Base-by-base conservation (phyloP, 2,113 vertebrate genomes). In the Sardina pilchardus region DNA sequence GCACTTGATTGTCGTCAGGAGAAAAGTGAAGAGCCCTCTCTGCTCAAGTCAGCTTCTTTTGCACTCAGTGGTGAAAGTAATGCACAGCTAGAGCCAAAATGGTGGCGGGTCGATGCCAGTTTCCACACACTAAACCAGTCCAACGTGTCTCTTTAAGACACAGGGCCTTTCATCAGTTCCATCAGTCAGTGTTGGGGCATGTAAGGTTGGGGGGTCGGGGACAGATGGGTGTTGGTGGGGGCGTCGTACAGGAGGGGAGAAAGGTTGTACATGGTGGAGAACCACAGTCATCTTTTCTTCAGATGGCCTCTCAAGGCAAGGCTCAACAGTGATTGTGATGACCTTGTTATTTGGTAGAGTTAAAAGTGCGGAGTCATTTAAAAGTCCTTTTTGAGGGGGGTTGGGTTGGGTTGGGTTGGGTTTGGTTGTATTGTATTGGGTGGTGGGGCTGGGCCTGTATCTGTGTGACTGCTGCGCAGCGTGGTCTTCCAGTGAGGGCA, bases 1-100 rank as follows among this genome's bases (percentile, higher is more conserved):
- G 86, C 84, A 85, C 81, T 50, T 67, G 89, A 88, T 88, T 88
- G 53, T 89, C 87, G 81, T 59, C 44, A 71, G 85, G 71, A 81
- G 82, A 71, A 71, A 71, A 71, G 63, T 26, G 8, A 30, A 71
- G n/a, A 71, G 63, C 63, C 63, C 63, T 71, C 63, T 71, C 63
- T 71, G 63, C 63, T 71, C 63, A 71, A 12, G n/a, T 71, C 63
- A 71, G 63, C 63, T 34, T 71, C 63, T 30, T 71, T 26, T 71
- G 63, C 63, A 34, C 63, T 71, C 63, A 34, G 26, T 71, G 63
- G n/a, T 71, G 63, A 71, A 26, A 34, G 63, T 34, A 71, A 71
- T 34, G 26, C 63, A 16, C 63, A 34, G 26, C 63, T 12, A 34
- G 63, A 71, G 63, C 63, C 63, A 53, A 53, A 19, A 53, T 53